Evolutionary conservation across 2,797 vertebrate species (phyloP).

Genomic region (Nannoperca australis): DNA sequence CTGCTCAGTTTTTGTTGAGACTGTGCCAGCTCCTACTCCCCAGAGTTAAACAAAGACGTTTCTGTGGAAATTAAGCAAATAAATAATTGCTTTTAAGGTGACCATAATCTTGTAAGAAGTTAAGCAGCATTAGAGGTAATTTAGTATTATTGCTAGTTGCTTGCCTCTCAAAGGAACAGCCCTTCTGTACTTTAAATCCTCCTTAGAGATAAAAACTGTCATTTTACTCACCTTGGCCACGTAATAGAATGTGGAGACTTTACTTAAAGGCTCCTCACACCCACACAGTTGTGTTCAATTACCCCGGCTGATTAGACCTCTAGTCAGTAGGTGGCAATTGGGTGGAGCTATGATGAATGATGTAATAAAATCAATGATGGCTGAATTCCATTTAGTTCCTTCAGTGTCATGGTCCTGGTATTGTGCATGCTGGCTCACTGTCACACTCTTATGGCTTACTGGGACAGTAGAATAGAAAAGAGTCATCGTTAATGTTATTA

Average conservation of each 20-base stretch:
- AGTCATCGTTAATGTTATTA: not conserved
- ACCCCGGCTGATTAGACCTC: constrained; percentile 13
- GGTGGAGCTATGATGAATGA: constrained; percentile 11
- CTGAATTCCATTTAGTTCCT: not conserved
- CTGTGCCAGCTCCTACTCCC: not conserved
- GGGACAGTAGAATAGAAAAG: not conserved
- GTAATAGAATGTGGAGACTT: constrained; percentile 4
- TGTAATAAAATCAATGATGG: constrained; percentile 15
- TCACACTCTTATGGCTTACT: not conserved
- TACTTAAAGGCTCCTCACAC: not conserved
- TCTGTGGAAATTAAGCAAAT: constrained; percentile 1
- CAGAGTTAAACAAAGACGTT: not conserved
- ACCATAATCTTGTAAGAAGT: not conserved
- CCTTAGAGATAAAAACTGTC: not conserved
- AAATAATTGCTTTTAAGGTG: constrained; percentile 16
- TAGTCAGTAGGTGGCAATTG: constrained; percentile 12
- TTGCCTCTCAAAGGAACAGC: not conserved
- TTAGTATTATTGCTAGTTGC: not conserved
- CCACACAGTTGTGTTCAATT: constrained; percentile 17
- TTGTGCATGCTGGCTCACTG: not conserved
- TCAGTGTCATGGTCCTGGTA: not conserved
- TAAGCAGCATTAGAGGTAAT: not conserved
- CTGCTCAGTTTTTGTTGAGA: not conserved
- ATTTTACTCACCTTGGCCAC: not conserved
- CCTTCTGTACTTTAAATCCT: not conserved